phyloP scores from a whole-genome alignment of 2,797 vertebrate species.

The Tenualosa ilisha region DNA sequence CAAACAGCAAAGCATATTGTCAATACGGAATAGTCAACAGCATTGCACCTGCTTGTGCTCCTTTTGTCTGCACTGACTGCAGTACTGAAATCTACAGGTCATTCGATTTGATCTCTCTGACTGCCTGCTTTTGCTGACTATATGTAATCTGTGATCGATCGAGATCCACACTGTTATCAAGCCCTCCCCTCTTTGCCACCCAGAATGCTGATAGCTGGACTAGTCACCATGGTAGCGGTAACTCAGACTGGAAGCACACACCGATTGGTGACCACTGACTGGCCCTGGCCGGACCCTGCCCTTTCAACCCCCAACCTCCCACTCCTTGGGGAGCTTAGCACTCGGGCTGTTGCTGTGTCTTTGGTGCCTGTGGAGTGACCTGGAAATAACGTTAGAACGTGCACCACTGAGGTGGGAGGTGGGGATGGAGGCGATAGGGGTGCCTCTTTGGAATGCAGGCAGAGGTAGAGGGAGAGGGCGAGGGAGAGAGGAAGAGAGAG shows the following conservation, averaged over 20 bases:
- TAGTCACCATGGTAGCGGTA: slow-evolving; percentile 32
- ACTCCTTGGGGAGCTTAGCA: not conserved
- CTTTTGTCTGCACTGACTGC: not conserved
- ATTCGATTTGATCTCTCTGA: not conserved
- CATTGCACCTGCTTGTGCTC: not conserved
- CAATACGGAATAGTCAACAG: not conserved
- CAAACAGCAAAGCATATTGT: not conserved
- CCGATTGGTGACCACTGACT: slow-evolving; percentile 33
- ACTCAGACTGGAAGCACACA: slow-evolving; percentile 31
- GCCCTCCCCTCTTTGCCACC: not conserved
- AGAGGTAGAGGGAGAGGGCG: slow-evolving; percentile 21
- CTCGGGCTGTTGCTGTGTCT: slow-evolving; percentile 15
- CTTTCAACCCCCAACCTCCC: not conserved
- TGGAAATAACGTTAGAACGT: slow-evolving; percentile 35
- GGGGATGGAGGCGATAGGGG: slow-evolving; percentile 17
- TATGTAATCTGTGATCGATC: not conserved
- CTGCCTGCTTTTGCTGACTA: not conserved
- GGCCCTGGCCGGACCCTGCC: not conserved
- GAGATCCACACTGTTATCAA: not conserved
- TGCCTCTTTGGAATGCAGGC: slow-evolving; percentile 28
- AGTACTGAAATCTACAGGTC: not conserved
- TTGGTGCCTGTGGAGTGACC: slow-evolving; percentile 37
- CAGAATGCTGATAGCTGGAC: not conserved
- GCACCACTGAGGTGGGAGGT: slow-evolving; percentile 32
- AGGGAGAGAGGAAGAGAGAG: slow-evolving; percentile 29